A percentile compares a stretch with the other conserved stretches of the same genome.
phyloP scores from a whole-genome alignment of 2,797 vertebrate genomes.

The Coranthus polyacanthus region DNA sequence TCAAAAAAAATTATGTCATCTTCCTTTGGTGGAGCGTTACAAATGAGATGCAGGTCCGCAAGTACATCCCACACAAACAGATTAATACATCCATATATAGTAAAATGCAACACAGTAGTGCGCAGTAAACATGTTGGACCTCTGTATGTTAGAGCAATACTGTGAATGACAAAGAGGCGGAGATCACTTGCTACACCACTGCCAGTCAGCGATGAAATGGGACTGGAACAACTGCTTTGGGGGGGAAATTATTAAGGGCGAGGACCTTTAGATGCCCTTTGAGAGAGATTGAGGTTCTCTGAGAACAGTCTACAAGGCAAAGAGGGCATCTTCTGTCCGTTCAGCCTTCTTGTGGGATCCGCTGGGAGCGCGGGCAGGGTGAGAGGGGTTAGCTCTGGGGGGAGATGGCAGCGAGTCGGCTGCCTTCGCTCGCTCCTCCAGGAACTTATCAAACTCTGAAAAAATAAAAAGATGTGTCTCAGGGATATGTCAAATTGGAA shows the following conservation, averaged over 20 bases:
- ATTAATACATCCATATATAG: slow-evolving; percentile 69
- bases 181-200: slow-evolving; percentile 50
- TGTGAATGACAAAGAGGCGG: slow-evolving; percentile 44
- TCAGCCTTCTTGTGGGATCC: slow-evolving; percentile 91
- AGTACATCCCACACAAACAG: slow-evolving; percentile 65
- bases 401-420: slow-evolving; percentile 90
- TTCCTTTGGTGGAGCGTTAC: slow-evolving; percentile 62
- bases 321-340: slow-evolving; percentile 94
- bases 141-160: slow-evolving; percentile 52
- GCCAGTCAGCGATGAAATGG: slow-evolving; percentile 53
- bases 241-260: slow-evolving; percentile 13
- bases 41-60: slow-evolving; percentile 53
- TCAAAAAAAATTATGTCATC: slow-evolving; percentile 42
- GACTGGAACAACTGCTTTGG: slow-evolving; percentile 40
- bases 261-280: slow-evolving; percentile 38
- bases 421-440: slow-evolving; percentile 95
- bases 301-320: slow-evolving; percentile 88
- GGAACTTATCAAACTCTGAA: slow-evolving; percentile 97
- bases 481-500: neutral
- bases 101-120: slow-evolving; percentile 50
- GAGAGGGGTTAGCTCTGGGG: slow-evolving; percentile 80
- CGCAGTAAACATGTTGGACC: slow-evolving; percentile 66
- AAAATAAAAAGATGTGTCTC: slow-evolving; percentile 35
- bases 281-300: slow-evolving; percentile 50
- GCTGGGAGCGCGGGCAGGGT: slow-evolving; percentile 72